Evolutionary conservation across 2,113 vertebrate genomes (phyloP), one percentile per base, ranked within the genome.

Genomic region (Nyctibius bracteatus): DNA sequence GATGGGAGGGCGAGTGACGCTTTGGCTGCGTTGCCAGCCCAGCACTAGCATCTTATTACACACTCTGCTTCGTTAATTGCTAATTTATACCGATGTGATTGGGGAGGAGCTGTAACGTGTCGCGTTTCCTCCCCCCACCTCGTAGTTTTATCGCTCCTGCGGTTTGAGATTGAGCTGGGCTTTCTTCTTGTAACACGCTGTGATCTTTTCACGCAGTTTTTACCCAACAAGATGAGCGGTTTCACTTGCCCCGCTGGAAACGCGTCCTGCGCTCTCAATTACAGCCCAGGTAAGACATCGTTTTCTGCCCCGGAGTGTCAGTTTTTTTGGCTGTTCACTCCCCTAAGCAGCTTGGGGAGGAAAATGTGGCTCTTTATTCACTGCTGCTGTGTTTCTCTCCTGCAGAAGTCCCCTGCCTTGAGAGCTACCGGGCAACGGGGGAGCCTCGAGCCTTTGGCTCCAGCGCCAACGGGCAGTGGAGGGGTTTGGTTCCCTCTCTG

Each of bases 241-340:
- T 99, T 99, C 44, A 90, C 98, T 31, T 98, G 98, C 90, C 98
- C 99, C 0, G 96, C 98, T 16, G 98, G 98, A 65, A 98, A 97
- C 33, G 59, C 98, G 10, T 98, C 98, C 74, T 99, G 98, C 82
- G 98, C 97, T 86, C 97, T 98, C 81, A 94, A 79, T 57, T 97
- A 97, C 41, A 96, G 97, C 96, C 96, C 98, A 70, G 99, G 99
- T 99, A 94, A 96, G 96, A 8, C 18, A 8, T 13, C 8, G 8
- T 59, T 44, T 39, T 14, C 20, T 31, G 21, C 66, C 59, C 63
- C 6, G 44, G 2, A 7, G 2, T 7, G 16, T 8, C 10, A 0
- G 3, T 2, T 15, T 23, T 28, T 54, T 21, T 14, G 20, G 16
- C 44, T 19, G 3, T 46, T 17, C 11, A 20, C 28, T 31, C 10